A percentile compares a stretch with the other conserved stretches of the same genome.
Evolutionary conservation across 2,113 vertebrate species (phyloP).

Genomic region (Orientallactaga bullata): DNA sequence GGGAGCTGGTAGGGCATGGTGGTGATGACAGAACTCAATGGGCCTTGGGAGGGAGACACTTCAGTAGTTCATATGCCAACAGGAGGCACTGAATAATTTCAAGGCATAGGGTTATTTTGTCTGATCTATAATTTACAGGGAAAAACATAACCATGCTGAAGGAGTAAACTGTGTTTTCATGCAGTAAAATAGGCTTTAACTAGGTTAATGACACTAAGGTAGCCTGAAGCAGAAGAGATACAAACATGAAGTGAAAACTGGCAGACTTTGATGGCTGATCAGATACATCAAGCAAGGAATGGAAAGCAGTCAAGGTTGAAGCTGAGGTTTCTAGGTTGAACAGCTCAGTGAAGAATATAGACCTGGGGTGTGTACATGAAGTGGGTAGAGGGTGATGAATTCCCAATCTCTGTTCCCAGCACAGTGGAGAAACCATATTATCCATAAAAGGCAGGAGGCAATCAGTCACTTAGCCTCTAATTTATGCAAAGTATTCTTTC

Average conservation of each 20-base stretch:
- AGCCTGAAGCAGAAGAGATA: not conserved
- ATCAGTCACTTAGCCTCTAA: not conserved
- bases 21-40: not conserved
- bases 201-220: not conserved
- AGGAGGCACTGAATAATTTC: not conserved
- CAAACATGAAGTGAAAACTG: not conserved
- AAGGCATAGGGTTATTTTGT: not conserved
- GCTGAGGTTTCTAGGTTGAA: not conserved
- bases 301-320: not conserved
- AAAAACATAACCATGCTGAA: not conserved
- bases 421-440: not conserved
- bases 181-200: not conserved
- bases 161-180: not conserved
- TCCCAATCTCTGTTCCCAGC: not conserved
- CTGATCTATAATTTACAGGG: conserved; percentile 21
- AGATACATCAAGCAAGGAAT: not conserved
- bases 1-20: not conserved
- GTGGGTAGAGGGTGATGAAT: not conserved
- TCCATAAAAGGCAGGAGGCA: not conserved
- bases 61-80: not conserved
- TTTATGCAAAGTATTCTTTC: not conserved
- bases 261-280: not conserved
- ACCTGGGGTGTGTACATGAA: not conserved
- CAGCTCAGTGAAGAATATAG: not conserved
- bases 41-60: no score